Evolutionary conservation across 64 coral and sea anemone genomes (phyloP), one percentile per base, ranked within the genome.

Genomic region (Montipora sp.): DNA sequence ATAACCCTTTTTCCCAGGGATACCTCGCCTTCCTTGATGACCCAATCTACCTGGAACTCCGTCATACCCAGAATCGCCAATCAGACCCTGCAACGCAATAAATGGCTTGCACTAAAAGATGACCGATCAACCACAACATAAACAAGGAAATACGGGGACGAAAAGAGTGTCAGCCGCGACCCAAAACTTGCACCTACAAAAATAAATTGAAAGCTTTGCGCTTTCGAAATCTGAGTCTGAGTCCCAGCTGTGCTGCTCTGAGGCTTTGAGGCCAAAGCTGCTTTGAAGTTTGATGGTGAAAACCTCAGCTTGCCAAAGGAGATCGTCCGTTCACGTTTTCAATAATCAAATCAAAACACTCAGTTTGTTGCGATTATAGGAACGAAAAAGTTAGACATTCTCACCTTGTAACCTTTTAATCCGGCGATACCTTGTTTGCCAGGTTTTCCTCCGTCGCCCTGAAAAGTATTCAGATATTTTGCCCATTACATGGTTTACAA

Each of bases 21-120:
- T 36, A 45, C 90, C 90, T 44, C 90, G 90, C 72, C 72, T 92
- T 47, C 90, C 90, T 63, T 72, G 69, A 65, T 92, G 90, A 84
- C 90, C 90, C 15, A 51, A 8, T 48, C 82, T 71, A 44, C 90
- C 90, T 13, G 16, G 50, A 20, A 77, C 24, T 3, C 79, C 90
- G 15, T 84, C 90, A 15, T 84, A 22, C 1, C 90, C 90, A 36
- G 80, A 60, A 51, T 92, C 90, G 14, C 90, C 90, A 75, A 84
- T 9, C 27, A 45, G 13, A 57, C 90, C 90, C 80, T 92, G 65
- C 9, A 85, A 71, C 8, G 16, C 44, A 3, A 48, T 20, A 44
- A 36, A 73, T 5, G 9, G 9, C 2, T 73, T 8, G 16, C 22
- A 27, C 7, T n/a, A 8, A 73, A 24, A 24, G 20, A 27, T 36